These are phyloP conservation scores for Tinamus major DNA, from an alignment of 2,797 vertebrate genomes.

Conservation along the genomic window DNA sequence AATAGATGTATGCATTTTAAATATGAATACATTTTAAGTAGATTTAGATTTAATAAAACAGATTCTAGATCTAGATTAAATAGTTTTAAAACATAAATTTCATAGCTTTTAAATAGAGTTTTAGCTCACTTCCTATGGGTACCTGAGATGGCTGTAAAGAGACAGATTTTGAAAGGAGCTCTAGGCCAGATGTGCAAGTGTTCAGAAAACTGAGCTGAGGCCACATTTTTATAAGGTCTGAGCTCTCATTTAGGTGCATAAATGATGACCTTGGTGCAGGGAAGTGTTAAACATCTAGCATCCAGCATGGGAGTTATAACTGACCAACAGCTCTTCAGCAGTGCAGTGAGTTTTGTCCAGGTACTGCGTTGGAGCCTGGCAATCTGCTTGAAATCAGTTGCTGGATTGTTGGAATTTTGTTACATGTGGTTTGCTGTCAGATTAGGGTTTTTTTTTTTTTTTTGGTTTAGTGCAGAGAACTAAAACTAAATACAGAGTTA, in stretches of 20 bases:
- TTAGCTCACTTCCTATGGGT: not conserved
- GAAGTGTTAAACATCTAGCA: not conserved
- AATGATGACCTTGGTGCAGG: not conserved
- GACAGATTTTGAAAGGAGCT: not conserved
- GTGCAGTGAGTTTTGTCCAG: not conserved
- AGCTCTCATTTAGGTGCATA: not conserved
- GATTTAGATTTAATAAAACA: not conserved
- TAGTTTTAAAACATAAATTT: not conserved
- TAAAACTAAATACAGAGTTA: not conserved
- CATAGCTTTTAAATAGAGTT: not conserved
- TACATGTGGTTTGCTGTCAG: not conserved
- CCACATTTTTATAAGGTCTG: not conserved
- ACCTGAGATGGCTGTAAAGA: not conserved
- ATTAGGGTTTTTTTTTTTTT: not conserved
- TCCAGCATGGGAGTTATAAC: accelerated
- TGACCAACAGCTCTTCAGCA: not conserved
- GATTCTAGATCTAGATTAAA: too few species aligned
- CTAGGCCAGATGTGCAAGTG: not conserved
- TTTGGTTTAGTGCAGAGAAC: not conserved
- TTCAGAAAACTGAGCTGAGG: not conserved
- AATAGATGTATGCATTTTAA: not conserved
- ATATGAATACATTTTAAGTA: not conserved
- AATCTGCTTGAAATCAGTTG: not conserved
- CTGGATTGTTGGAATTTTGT: not conserved
- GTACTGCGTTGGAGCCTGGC: not conserved